These are phyloP conservation scores for Vulpes lagopus DNA, from an alignment of 2,113 vertebrate species.

Conservation along the genomic window DNA sequence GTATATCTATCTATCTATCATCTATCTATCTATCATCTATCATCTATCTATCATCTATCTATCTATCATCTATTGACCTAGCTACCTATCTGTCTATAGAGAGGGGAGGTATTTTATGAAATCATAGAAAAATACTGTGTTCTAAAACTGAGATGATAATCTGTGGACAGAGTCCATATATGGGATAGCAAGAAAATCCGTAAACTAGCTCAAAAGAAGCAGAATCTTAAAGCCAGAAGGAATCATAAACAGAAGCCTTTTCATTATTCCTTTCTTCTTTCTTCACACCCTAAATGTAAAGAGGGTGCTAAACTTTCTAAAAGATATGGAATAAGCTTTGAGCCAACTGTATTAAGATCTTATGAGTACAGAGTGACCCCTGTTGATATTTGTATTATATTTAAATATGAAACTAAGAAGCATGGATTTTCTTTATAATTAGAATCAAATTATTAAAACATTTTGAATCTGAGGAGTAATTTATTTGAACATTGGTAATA, in stretches of 20 bases:
- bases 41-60: neutral
- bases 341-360: neutral
- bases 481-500: neutral
- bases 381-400: neutral
- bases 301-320: neutral
- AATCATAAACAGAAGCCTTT: neutral
- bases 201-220: neutral
- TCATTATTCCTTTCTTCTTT: neutral
- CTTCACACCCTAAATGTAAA: neutral
- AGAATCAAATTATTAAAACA: neutral
- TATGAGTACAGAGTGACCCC: neutral
- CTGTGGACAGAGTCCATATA: neutral
- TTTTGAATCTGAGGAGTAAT: slow-evolving; percentile 7
- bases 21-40: too few species aligned
- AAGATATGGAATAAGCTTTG: neutral
- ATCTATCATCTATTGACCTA: neutral
- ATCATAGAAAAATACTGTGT: neutral
- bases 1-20: neutral
- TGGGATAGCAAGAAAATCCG: neutral
- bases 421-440: slow-evolving; percentile 5
- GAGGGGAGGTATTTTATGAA: neutral
- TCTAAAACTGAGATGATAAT: neutral
- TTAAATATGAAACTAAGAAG: slow-evolving; percentile 33
- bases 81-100: neutral
- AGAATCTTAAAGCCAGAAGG: slow-evolving; percentile 3